These are phyloP conservation scores for Cydia strobilella DNA, from an alignment of 1,140 invertebrate species.

Conservation along the genomic window DNA sequence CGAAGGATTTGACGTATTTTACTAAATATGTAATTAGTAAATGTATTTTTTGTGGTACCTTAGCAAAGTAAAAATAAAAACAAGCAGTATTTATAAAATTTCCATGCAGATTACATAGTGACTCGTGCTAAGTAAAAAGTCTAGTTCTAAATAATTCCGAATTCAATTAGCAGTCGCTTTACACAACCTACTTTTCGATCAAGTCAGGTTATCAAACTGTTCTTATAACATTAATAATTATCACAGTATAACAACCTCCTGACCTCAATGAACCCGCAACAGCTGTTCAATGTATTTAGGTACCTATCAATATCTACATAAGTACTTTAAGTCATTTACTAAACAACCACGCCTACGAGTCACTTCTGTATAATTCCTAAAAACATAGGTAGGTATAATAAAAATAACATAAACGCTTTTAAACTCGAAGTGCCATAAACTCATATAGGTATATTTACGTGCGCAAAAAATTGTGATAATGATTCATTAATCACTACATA, in stretches of 20 bases:
- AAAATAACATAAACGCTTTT: neutral
- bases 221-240: neutral
- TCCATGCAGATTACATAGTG: too few relatives aligned
- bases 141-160: neutral
- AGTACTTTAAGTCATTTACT: neutral
- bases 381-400: neutral
- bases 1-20: too few relatives aligned
- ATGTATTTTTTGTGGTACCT: too few relatives aligned
- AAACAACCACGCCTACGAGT: neutral
- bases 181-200: neutral
- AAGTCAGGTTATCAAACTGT: neutral
- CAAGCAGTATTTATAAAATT: too few relatives aligned
- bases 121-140: too few relatives aligned
- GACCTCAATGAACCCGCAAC: neutral
- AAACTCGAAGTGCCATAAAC: neutral
- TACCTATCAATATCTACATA: neutral
- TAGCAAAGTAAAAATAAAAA: too few relatives aligned
- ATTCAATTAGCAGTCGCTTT: neutral
- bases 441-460: neutral
- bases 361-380: neutral
- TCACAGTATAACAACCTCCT: neutral
- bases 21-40: too few relatives aligned
- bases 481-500: neutral
- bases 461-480: constrained; percentile 9
- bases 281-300: neutral